phyloP scores from a whole-genome alignment of 2,113 vertebrate genomes.

The Campylomormyrus tamandua region DNA sequence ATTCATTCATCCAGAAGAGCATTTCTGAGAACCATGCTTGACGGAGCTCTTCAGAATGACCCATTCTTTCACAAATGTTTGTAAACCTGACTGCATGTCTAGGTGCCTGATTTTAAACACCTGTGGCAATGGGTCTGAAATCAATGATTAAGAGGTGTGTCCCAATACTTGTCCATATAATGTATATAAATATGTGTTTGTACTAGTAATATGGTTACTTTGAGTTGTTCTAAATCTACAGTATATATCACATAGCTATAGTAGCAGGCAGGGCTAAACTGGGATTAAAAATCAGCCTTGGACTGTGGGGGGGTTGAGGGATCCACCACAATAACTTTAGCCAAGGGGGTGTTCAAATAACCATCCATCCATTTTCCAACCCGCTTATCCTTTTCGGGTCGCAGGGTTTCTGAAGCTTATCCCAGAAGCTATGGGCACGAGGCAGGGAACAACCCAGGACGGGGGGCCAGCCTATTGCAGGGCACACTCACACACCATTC shows the following conservation, averaged over 20 bases:
- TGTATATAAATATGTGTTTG: background rate
- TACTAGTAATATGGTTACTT: background rate
- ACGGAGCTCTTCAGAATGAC: background rate
- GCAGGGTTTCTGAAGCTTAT: too few species aligned
- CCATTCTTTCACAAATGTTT: background rate
- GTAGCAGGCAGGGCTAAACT: background rate
- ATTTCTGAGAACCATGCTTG: background rate
- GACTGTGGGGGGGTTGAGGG: background rate
- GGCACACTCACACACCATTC: too few species aligned
- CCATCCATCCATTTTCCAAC: too few species aligned
- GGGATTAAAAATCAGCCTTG: background rate
- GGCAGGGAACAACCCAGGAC: too few species aligned
- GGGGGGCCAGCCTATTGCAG: too few species aligned
- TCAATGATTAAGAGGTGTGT: background rate
- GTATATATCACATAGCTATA: background rate
- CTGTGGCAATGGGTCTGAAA: background rate
- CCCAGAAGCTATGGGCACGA: too few species aligned
- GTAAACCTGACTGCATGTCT: background rate
- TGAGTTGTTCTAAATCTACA: background rate
- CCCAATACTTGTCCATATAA: background rate
- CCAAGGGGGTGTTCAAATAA: background rate
- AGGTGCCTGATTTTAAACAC: background rate
- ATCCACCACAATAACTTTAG: background rate
- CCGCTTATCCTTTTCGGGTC: too few species aligned
- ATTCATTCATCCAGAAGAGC: background rate